phyloP scores from a whole-genome alignment of 1,140 invertebrate species.

The Platyscapa corneri region DNA sequence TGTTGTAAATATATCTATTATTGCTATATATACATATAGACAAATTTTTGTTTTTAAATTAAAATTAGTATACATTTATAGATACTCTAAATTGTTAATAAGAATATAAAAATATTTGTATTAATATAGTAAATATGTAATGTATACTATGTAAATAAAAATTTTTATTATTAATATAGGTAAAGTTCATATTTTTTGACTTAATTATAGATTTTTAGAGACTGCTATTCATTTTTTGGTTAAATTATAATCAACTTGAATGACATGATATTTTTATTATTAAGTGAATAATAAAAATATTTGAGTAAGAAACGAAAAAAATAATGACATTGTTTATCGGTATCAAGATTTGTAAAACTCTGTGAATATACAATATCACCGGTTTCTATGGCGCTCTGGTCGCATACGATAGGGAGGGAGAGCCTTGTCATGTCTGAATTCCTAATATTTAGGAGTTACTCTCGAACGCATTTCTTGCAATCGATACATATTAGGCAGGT shows the following conservation, averaged over 20 bases:
- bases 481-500: conserved; percentile 36
- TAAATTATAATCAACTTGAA: too few relatives aligned
- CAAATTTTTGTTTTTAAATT: too few relatives aligned
- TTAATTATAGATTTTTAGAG: background rate
- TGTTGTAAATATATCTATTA: too few relatives aligned
- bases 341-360: background rate
- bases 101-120: too few relatives aligned
- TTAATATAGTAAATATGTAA: too few relatives aligned
- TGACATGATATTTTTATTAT: background rate
- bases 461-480: background rate
- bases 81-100: too few relatives aligned
- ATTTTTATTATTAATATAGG: too few relatives aligned
- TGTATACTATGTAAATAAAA: too few relatives aligned
- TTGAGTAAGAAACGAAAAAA: background rate
- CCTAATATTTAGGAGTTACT: conserved; percentile 15
- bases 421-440: conserved; percentile 52
- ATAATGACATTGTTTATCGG: background rate
- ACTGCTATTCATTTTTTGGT: background rate
- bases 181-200: background rate
- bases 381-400: background rate
- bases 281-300: background rate
- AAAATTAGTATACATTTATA: too few relatives aligned
- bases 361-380: background rate
- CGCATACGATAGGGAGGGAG: background rate
- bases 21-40: too few relatives aligned